These are phyloP conservation scores for Monodelphis domestica DNA, from an alignment of 2,797 vertebrate species.

Conservation along the genomic window DNA sequence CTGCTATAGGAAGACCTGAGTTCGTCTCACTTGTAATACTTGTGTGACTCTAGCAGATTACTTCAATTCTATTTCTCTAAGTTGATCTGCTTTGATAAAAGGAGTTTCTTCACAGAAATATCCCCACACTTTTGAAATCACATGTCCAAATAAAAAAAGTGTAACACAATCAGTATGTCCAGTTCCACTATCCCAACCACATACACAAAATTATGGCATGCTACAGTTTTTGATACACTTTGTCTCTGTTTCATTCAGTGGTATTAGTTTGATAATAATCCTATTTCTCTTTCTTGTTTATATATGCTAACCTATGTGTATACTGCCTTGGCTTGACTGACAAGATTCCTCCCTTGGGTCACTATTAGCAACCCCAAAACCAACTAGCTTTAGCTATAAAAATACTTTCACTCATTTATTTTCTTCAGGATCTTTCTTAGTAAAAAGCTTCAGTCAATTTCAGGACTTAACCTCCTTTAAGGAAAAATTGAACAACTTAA, in stretches of 20 bases:
- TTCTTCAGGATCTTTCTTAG: constrained; percentile 47
- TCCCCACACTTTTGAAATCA: not conserved
- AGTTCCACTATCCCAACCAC: not conserved
- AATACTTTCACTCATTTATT: constrained; percentile 59
- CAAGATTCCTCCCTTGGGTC: constrained; percentile 50
- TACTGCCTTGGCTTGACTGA: constrained; percentile 2
- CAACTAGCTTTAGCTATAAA: constrained; percentile 19
- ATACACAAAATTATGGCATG: not conserved
- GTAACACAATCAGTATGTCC: not conserved
- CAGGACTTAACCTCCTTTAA: constrained; percentile 31
- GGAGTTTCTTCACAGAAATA: not conserved
- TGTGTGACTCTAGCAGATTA: not conserved
- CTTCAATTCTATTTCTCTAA: not conserved
- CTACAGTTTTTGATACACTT: not conserved
- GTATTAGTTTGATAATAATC: constrained; percentile 53
- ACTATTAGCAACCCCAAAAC: constrained; percentile 40
- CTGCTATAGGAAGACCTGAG: not conserved
- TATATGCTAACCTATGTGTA: constrained; percentile 38
- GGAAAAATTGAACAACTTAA: constrained; percentile 71
- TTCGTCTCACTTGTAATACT: not conserved
- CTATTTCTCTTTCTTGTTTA: constrained; percentile 51
- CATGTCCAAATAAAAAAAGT: not conserved
- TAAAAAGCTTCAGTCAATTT: constrained; percentile 60
- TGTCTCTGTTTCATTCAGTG: constrained; percentile 45
- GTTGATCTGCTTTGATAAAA: not conserved